Conservation (phyloP, 2,113 vertebrate species). For the Hippocampus abdominalis region DNA sequence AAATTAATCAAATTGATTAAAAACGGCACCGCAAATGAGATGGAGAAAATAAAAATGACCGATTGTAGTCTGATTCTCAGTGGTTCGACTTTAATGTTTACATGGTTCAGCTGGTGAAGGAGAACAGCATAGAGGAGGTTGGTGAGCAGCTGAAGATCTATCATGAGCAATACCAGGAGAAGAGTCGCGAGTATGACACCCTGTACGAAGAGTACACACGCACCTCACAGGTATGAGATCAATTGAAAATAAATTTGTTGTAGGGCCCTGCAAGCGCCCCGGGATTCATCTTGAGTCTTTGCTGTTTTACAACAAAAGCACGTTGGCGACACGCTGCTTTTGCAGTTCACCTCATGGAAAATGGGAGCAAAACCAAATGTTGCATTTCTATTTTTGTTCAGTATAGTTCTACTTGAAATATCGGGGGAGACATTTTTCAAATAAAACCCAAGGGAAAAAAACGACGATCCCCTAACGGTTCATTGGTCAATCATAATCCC, state of each 20-base stretch:
- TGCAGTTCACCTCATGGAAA: neutral
- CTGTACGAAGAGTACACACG: conserved; percentile 97
- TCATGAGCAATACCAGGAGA: conserved; percentile 95
- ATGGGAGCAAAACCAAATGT: too few relatives aligned
- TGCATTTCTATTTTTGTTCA: too few relatives aligned
- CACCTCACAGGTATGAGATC: conserved; percentile 84
- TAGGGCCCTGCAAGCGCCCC: neutral
- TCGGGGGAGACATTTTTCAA: neutral
- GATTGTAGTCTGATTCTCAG: neutral
- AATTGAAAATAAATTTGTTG: neutral
- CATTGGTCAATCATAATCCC: neutral
- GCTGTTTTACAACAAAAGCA: too few relatives aligned
- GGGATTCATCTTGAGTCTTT: too few relatives aligned
- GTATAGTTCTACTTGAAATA: neutral
- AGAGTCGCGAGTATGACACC: conserved; percentile 92
- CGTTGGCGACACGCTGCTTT: neutral
- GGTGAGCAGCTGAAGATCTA: conserved; percentile 96
- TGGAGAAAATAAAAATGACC: neutral
- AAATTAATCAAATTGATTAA: neutral
- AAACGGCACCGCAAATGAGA: neutral
- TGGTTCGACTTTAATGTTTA: neutral
- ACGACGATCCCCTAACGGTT: neutral
- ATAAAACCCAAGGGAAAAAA: neutral
- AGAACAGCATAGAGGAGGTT: conserved; percentile 96
- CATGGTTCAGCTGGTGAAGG: conserved; percentile 88